Evolutionary conservation across 1,140 invertebrate species (phyloP).

Genomic region (Drosophila bipectinata): DNA sequence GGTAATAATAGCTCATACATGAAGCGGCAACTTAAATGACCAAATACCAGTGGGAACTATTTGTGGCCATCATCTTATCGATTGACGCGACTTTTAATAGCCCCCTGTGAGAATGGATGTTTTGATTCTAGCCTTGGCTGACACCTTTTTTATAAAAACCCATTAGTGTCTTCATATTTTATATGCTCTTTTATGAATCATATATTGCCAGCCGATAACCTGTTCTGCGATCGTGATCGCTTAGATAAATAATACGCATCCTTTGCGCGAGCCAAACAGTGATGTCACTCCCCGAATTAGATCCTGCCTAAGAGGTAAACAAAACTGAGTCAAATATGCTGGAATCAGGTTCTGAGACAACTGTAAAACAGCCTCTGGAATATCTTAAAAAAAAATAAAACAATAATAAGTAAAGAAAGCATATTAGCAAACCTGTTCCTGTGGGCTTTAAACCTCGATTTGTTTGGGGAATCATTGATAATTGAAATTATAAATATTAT

Average conservation of each 20-base stretch:
- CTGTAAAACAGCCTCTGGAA: slow-evolving; percentile 48
- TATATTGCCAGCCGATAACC: slow-evolving; percentile 9
- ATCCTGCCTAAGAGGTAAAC: slow-evolving; percentile 45
- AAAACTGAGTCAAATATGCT: slow-evolving; percentile 34
- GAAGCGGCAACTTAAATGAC: slow-evolving; percentile 1
- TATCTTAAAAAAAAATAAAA: slow-evolving; percentile 4
- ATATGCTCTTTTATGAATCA: slow-evolving; percentile 33
- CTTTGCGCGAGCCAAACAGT: slow-evolving; percentile 29
- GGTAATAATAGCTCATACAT: slow-evolving; percentile 15
- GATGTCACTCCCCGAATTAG: slow-evolving; percentile 39
- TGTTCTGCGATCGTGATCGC: slow-evolving; percentile 17
- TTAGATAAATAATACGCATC: slow-evolving; percentile 23
- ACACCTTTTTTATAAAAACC: slow-evolving; percentile 33
- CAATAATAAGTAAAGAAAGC: slow-evolving; percentile 30
- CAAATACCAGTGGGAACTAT: slow-evolving; percentile 27
- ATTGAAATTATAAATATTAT: slow-evolving; percentile 52
- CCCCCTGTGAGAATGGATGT: slow-evolving; percentile 8
- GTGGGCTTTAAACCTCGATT: slow-evolving; percentile 10
- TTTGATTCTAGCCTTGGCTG: slow-evolving; percentile 34
- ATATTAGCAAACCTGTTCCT: slow-evolving; percentile 45
- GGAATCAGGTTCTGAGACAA: slow-evolving; percentile 27
- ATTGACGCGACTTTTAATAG: slow-evolving; percentile 12
- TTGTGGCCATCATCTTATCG: slow-evolving; percentile 11
- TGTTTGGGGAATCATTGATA: slow-evolving; percentile 41
- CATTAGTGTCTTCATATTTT: slow-evolving; percentile 46